Evolutionary conservation across 2,113 vertebrate species (phyloP).

Genomic region (Suricata suricatta): DNA sequence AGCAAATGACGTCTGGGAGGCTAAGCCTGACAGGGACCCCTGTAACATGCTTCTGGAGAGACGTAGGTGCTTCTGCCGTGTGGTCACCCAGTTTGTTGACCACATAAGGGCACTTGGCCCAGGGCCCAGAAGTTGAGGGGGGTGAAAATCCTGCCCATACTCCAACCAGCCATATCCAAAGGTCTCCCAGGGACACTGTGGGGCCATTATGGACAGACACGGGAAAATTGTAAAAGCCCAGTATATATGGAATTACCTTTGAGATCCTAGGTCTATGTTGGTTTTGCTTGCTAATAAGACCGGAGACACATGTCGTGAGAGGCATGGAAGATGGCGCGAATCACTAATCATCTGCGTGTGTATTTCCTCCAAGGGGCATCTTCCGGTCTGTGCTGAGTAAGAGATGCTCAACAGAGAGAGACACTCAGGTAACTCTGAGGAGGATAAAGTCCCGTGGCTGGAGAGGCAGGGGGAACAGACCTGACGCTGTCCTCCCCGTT

Average conservation of each 20-base stretch:
- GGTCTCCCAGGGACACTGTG: not conserved
- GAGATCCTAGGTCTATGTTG: not conserved
- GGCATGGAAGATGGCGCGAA: not conserved
- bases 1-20: too few species aligned
- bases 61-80: too few species aligned
- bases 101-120: not conserved
- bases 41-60: too few species aligned
- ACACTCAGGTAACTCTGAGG: conserved; percentile 29
- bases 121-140: not conserved
- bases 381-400: not conserved
- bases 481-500: not conserved
- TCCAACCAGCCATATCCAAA: not conserved
- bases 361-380: conserved; percentile 14
- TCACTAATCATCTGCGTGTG: not conserved
- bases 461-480: not conserved
- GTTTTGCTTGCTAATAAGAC: not conserved
- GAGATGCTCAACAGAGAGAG: fast-evolving
- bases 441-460: not conserved
- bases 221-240: too few species aligned
- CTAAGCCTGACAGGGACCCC: too few species aligned
- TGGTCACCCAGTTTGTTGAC: too few species aligned
- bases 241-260: not conserved
- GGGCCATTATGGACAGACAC: not conserved
- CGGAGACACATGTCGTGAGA: not conserved
- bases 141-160: too few species aligned